phyloP scores from a whole-genome alignment of 2,888 invertebrate species.

The Spisula subtruncata region DNA sequence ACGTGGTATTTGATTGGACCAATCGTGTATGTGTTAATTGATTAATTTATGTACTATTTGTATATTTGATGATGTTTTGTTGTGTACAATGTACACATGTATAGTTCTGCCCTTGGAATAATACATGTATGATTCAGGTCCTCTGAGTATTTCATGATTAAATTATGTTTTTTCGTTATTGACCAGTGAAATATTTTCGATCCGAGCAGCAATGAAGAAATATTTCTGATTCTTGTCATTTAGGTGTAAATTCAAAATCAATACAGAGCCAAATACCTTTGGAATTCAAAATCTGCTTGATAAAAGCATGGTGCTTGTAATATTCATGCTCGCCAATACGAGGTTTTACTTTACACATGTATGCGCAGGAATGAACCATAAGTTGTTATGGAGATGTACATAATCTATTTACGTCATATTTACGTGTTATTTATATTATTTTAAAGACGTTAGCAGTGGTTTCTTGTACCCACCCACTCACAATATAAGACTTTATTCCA shows the following conservation, averaged over 20 bases:
- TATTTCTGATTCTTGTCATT: too few species aligned
- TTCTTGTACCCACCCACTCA: neutral
- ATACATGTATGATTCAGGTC: too few species aligned
- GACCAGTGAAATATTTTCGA: too few species aligned
- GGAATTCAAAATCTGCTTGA: too few species aligned
- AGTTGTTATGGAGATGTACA: neutral
- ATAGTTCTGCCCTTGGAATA: too few species aligned
- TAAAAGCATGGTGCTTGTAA: too few species aligned
- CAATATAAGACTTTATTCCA: neutral
- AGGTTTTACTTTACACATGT: neutral
- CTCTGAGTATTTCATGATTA: too few species aligned
- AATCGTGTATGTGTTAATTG: neutral
- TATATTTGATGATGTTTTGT: neutral
- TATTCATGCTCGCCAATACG: too few species aligned
- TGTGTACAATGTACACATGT: neutral
- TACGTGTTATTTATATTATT: neutral
- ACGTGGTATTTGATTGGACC: slow-evolving; percentile 21
- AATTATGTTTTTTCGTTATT: too few species aligned
- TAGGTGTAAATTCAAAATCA: too few species aligned
- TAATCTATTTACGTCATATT: neutral
- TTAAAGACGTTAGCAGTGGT: neutral
- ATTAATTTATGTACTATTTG: neutral
- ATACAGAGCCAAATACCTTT: too few species aligned
- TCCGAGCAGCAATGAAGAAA: too few species aligned
- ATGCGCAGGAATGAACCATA: neutral